These are phyloP conservation scores for Chamaea fasciata DNA, from an alignment of 2,113 vertebrate species.

Conservation along the genomic window DNA sequence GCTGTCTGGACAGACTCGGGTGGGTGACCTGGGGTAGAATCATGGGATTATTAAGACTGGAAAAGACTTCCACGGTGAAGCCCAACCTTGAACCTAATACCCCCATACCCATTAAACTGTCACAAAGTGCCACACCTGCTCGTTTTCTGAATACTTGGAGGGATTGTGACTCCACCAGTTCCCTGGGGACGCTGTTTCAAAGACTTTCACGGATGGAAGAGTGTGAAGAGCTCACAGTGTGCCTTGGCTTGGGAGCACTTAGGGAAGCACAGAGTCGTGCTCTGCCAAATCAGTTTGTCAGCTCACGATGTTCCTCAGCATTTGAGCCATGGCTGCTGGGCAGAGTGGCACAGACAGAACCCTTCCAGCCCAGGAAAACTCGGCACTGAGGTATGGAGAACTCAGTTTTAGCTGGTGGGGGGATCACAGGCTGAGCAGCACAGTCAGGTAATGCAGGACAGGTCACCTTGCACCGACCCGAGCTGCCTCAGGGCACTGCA, in stretches of 20 bases:
- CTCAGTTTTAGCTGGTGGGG: neutral
- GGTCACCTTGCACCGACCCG: neutral
- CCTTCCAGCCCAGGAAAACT: neutral
- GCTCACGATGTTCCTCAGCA: neutral
- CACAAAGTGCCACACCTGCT: neutral
- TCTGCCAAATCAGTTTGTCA: neutral
- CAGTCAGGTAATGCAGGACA: neutral
- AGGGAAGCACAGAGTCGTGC: neutral
- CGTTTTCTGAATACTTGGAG: neutral
- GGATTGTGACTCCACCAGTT: neutral
- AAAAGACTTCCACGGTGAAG: neutral
- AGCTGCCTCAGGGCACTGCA: neutral
- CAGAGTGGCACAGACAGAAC: neutral
- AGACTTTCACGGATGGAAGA: neutral
- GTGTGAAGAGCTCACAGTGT: neutral
- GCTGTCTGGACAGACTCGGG: neutral
- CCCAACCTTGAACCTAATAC: rapidly evolving
- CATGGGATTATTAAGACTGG: neutral
- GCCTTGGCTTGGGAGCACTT: neutral
- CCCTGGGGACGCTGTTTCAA: neutral
- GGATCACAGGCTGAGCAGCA: neutral
- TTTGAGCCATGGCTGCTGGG: neutral
- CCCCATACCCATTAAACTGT: neutral
- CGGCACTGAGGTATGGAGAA: neutral
- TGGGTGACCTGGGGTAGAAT: neutral